Percentiles rank a stretch among this genome's conserved stretches.
phyloP scores from a whole-genome alignment of 2,888 invertebrate genomes.

The Leptinotarsa tumamoca region DNA sequence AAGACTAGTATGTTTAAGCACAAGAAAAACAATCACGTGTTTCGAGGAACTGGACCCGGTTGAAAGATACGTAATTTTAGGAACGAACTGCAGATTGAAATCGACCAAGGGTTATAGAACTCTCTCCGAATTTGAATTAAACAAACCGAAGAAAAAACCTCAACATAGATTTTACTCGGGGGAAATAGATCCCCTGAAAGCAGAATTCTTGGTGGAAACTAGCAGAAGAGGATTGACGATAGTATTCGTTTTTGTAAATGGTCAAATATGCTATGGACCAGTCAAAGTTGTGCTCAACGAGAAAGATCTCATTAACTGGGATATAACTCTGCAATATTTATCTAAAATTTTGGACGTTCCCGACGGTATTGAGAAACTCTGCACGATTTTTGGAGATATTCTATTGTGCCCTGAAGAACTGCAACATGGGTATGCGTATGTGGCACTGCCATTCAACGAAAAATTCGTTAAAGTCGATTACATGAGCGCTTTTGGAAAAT shows the following conservation, averaged over 20 bases:
- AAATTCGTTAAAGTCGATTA: constrained; percentile 47
- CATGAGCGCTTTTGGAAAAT: constrained; percentile 14
- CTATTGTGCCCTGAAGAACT: constrained; percentile 38
- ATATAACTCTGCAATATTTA: constrained; percentile 30
- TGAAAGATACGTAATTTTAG: constrained; percentile 38
- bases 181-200: constrained; percentile 30
- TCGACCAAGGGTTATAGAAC: constrained; percentile 34
- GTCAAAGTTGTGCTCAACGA: constrained; percentile 40
- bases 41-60: constrained; percentile 36
- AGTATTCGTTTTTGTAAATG: constrained; percentile 38
- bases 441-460: constrained; percentile 46
- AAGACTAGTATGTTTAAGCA: constrained; percentile 35
- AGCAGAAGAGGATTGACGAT: constrained; percentile 37
- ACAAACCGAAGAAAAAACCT: constrained; percentile 26
- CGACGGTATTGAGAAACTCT: constrained; percentile 43
- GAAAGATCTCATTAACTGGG: constrained; percentile 35
- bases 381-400: constrained; percentile 41
- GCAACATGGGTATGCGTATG: constrained; percentile 49
- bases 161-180: constrained; percentile 36
- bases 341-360: constrained; percentile 41
- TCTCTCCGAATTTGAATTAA: constrained; percentile 30
- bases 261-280: constrained; percentile 32
- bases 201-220: constrained; percentile 34
- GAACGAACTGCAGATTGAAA: constrained; percentile 32
- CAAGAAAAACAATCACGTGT: constrained; percentile 30